These are phyloP conservation scores for Nanorana parkeri DNA, from an alignment of 2,113 vertebrate genomes.

Conservation along the genomic window DNA sequence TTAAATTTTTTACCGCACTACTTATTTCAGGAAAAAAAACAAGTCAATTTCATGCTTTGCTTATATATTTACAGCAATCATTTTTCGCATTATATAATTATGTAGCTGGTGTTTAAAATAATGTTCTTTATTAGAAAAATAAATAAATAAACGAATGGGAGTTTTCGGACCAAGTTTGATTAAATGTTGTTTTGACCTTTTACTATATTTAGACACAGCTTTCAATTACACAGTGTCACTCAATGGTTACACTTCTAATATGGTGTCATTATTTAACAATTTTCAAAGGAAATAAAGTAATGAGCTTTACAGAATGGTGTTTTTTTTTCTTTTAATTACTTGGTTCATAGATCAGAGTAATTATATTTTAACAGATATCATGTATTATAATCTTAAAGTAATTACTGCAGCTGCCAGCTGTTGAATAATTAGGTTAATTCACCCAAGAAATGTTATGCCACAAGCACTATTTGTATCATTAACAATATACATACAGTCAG, in stretches of 20 bases:
- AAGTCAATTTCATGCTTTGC: conserved; percentile 29
- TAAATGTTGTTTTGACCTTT: conserved; percentile 64
- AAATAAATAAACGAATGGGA: conserved; percentile 44
- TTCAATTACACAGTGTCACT: conserved; percentile 66
- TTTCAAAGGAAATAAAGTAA: conserved; percentile 71
- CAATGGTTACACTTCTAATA: conserved; percentile 64
- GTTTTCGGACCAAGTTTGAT: conserved; percentile 18
- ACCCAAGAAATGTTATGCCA: conserved; percentile 60
- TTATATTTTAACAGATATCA: conserved; percentile 68
- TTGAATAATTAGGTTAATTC: conserved; percentile 64
- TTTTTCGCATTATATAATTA: conserved; percentile 12
- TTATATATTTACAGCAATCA: not conserved
- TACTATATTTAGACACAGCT: conserved; percentile 60
- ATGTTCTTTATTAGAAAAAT: conserved; percentile 46
- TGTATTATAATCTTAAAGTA: conserved; percentile 69
- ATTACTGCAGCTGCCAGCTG: conserved; percentile 69
- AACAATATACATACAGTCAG: conserved; percentile 13
- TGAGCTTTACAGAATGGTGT: conserved; percentile 65
- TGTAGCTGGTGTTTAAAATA: not conserved
- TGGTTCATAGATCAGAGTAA: conserved; percentile 72
- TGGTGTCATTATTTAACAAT: conserved; percentile 66
- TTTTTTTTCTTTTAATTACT: conserved; percentile 70
- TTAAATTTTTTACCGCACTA: conserved; percentile 22
- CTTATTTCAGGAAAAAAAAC: not conserved
- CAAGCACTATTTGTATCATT: conserved; percentile 49